Base-by-base conservation (phyloP, 1,140 invertebrate genomes). In the Apis laboriosa region DNA sequence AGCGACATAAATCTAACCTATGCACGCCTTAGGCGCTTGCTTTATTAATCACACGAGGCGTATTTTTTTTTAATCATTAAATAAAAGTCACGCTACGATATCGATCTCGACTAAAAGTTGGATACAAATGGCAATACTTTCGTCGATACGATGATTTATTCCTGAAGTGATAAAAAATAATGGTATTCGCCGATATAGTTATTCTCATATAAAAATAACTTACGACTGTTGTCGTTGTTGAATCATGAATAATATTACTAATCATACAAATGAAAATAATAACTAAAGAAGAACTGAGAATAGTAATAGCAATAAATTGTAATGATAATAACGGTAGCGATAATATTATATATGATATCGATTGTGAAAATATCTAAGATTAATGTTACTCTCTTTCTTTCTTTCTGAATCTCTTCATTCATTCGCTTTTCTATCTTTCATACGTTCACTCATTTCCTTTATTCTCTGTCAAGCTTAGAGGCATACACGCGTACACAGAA, bases 291-390 rank as follows among this genome's bases (percentile, higher is more conserved):
- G 24, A 24, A 64, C 55, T 84, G 67, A 79, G 84, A 89, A 74
- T 85, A 83, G 70, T 84, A 85, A 72, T 72, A 76, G 43, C 77
- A 84, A 60, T 82, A 75, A 71, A 49, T 72, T 58, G 66, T 84
- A 80, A 79, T 75, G 56, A 81, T 86, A 87, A 64, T 79, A 77
- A 78, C 73, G 64, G 67, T 88, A 77, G 78, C 86, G 61, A 85
- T 78, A 82, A 88, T 89, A 77, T 78, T 63, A 63, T 80, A 86
- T 80, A 76, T 81, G 79, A 88, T 80, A 58, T 88, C 78, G 74
- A 71, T 85, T 83, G 79, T 87, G 77, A 89, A 89, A 89, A 87
- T 87, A 89, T 83, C 80, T 85, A 86, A 74, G 55, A 80, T 83
- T 74, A 76, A 89, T 83, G 61, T 87, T 79, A 85, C 77, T 78